Evolutionary conservation across 2,797 vertebrate species (phyloP).

Genomic region (Myotis daubentonii): DNA sequence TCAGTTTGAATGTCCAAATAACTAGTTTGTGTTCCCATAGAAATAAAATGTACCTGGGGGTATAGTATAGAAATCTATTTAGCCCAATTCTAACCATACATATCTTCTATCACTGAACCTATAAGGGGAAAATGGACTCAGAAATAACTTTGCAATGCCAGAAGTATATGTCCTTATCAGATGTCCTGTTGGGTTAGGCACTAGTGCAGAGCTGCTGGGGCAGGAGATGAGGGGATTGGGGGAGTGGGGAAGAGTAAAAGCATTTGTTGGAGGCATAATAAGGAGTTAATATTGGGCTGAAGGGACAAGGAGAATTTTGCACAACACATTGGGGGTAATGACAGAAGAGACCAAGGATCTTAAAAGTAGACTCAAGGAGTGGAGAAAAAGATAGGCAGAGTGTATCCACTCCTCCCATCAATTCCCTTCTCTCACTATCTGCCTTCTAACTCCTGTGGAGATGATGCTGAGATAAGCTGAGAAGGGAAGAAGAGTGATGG

Average conservation of each 20-base stretch:
- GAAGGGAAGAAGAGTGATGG: not conserved
- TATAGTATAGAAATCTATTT: not conserved
- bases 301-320: not conserved
- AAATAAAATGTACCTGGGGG: not conserved
- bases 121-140: not conserved
- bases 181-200: not conserved
- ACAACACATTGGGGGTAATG: not conserved
- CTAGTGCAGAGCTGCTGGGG: not conserved
- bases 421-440: not conserved
- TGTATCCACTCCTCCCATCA: not conserved
- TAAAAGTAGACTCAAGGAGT: not conserved
- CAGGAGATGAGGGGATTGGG: not conserved
- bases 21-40: not conserved
- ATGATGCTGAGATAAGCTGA: not conserved
- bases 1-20: not conserved
- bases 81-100: not conserved
- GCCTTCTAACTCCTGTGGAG: not conserved
- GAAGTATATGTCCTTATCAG: not conserved
- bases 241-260: accelerated
- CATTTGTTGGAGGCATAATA: not conserved
- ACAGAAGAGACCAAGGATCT: not conserved
- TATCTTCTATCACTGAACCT: not conserved
- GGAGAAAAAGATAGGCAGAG: not conserved
- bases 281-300: not conserved
- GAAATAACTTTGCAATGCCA: not conserved